Percentiles rank a stretch among this genome's conserved stretches.
These are phyloP conservation scores for Acipenser ruthenus DNA, from an alignment of 2,797 vertebrate species.

Conservation along the genomic window DNA sequence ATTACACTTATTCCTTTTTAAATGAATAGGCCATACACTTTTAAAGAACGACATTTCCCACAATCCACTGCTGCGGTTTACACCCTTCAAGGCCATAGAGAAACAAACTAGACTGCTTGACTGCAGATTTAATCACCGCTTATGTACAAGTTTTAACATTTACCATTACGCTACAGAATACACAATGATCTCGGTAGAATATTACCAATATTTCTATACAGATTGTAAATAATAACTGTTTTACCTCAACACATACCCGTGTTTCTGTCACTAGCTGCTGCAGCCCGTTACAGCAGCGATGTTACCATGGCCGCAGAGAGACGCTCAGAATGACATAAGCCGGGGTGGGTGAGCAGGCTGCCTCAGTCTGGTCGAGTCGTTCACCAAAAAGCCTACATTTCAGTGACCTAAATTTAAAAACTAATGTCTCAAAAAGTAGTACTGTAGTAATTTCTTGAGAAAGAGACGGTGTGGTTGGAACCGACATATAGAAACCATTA, in stretches of 20 bases:
- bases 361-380: too few relatives aligned
- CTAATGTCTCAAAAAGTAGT: too few relatives aligned
- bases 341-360: too few relatives aligned
- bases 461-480: too few relatives aligned
- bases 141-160: not conserved
- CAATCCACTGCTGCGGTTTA: slow-evolving; percentile 1
- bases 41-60: slow-evolving; percentile 21
- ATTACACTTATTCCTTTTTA: not conserved
- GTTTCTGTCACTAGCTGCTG: slow-evolving; percentile 18
- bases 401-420: too few relatives aligned
- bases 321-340: slow-evolving; percentile 45
- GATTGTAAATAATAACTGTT: slow-evolving; percentile 1
- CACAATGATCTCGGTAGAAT: not conserved
- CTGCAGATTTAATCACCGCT: slow-evolving; percentile 29
- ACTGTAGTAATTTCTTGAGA: too few relatives aligned
- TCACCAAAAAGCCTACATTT: too few relatives aligned
- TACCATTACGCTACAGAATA: not conserved
- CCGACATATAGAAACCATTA: too few relatives aligned
- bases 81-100: slow-evolving; percentile 36
- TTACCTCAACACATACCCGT: slow-evolving; percentile 32
- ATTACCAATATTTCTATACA: not conserved
- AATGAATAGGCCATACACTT: not conserved
- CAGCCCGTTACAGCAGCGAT: slow-evolving; percentile 24
- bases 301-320: slow-evolving; percentile 67
- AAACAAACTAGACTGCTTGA: slow-evolving; percentile 29